phyloP scores from a whole-genome alignment of 2,888 invertebrate species.

The Stictocephala bisonia region DNA sequence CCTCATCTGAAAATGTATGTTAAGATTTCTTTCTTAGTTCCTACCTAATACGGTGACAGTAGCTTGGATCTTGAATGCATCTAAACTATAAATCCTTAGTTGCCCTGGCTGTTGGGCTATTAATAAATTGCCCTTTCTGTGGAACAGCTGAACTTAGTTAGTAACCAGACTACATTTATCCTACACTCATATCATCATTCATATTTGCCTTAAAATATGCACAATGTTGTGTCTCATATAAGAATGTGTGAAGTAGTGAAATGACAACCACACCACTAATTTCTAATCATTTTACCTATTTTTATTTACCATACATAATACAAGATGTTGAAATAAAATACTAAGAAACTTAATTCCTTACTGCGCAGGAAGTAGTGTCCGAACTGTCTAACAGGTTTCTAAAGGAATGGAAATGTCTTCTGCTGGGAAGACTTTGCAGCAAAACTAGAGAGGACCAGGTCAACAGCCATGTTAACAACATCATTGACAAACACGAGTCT shows the following conservation, averaged over 20 bases:
- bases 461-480: constrained; percentile 66
- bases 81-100: background rate
- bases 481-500: constrained; percentile 22
- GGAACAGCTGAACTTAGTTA: too few relatives aligned
- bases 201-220: too few relatives aligned
- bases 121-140: too few relatives aligned
- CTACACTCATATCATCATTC: too few relatives aligned
- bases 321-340: background rate
- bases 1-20: too few relatives aligned
- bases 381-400: constrained; percentile 65
- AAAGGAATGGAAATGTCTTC: constrained; percentile 72
- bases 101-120: too few relatives aligned
- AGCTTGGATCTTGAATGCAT: too few relatives aligned
- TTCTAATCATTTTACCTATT: background rate
- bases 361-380: constrained; percentile 6
- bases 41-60: too few relatives aligned
- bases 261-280: background rate
- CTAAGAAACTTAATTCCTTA: background rate
- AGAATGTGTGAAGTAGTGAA: too few relatives aligned
- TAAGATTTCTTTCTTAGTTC: too few relatives aligned
- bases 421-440: constrained; percentile 71
- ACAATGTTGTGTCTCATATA: too few relatives aligned
- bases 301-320: background rate
- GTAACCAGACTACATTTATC: too few relatives aligned
- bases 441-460: constrained; percentile 65